These are phyloP conservation scores for Drosophila macrospina DNA, from an alignment of 2,888 invertebrate genomes.

Conservation along the genomic window DNA sequence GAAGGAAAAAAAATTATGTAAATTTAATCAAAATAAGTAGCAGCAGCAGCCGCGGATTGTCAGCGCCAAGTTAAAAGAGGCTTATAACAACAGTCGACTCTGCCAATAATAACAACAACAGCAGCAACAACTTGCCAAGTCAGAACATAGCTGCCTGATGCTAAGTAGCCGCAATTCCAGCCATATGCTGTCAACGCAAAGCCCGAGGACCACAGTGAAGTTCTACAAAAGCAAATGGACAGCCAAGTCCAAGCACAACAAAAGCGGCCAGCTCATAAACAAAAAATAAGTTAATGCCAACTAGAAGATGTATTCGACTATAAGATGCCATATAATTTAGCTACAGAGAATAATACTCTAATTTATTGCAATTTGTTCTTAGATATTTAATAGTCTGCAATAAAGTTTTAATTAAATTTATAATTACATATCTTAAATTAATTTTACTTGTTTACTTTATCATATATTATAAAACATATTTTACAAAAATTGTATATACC, in stretches of 20 bases:
- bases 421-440: not conserved
- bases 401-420: no score
- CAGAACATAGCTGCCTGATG: constrained; percentile 48
- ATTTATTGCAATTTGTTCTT: not conserved
- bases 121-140: constrained; percentile 13
- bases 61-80: constrained; percentile 69
- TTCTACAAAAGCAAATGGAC: constrained; percentile 49
- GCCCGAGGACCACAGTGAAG: constrained; percentile 39
- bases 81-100: constrained; percentile 70
- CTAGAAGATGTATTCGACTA: not conserved
- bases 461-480: no score
- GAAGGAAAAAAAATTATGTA: constrained; percentile 66
- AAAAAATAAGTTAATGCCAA: constrained; percentile 41
- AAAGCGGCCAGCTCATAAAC: constrained; percentile 50
- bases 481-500: not conserved
- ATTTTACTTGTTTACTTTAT: no score
- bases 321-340: not conserved
- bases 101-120: constrained; percentile 44
- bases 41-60: constrained; percentile 74
- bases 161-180: constrained; percentile 76
- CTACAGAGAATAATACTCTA: not conserved
- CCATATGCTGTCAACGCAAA: constrained; percentile 74
- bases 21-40: constrained; percentile 78
- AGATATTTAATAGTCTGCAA: no score
- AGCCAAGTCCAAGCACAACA: constrained; percentile 31